These are phyloP conservation scores for Podarcis siculus DNA, from an alignment of 2,797 vertebrate genomes.

Conservation along the genomic window DNA sequence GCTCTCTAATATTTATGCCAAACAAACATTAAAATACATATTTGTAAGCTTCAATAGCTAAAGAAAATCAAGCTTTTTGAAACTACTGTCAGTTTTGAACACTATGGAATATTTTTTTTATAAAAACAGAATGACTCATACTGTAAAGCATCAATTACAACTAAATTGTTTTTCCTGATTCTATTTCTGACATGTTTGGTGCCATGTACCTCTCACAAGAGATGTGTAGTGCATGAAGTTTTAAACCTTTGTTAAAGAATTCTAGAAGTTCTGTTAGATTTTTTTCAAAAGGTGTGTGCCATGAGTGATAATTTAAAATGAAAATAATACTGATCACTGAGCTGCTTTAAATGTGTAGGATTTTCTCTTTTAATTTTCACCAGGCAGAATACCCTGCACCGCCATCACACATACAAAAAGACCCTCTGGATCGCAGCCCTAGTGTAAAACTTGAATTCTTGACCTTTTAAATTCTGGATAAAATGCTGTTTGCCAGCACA, in stretches of 20 bases:
- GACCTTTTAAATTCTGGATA: not conserved
- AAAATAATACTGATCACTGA: not conserved
- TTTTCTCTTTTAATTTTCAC: not conserved
- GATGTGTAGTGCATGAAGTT: not conserved
- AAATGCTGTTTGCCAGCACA: not conserved
- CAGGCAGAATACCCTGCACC: not conserved
- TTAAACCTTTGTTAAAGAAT: not conserved
- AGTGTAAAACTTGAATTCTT: not conserved
- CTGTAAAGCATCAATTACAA: conserved; percentile 9
- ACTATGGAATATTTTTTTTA: conserved; percentile 8
- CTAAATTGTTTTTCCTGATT: not conserved
- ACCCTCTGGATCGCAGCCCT: not conserved
- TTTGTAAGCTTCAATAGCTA: not conserved
- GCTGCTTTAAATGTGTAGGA: not conserved
- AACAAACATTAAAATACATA: not conserved
- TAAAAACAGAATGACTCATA: conserved; percentile 29
- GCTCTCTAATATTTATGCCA: not conserved
- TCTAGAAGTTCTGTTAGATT: not conserved
- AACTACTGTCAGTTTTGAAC: not conserved
- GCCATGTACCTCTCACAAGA: not conserved
- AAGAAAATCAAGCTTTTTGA: not conserved
- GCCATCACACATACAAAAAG: not conserved
- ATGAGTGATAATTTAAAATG: not conserved
- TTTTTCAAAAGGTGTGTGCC: not conserved
- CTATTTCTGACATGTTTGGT: conserved; percentile 10